Conservation (phyloP, 2,113 vertebrate genomes). For the Passer domesticus region DNA sequence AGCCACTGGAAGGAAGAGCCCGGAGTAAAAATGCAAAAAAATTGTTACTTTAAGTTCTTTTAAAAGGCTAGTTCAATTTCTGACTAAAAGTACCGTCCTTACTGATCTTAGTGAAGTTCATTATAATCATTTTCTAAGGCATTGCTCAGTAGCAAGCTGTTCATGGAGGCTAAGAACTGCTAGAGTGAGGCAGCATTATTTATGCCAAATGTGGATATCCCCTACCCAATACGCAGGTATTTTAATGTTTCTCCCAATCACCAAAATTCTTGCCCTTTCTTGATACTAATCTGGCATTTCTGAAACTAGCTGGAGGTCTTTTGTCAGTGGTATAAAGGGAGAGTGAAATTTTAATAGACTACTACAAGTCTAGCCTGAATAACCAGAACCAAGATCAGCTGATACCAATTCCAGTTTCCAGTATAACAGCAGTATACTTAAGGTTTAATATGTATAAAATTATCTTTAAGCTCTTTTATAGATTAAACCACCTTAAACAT, state of each 20-base stretch:
- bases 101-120: conserved; percentile 28
- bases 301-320: conserved; percentile 63
- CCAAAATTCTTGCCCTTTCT: conserved; percentile 59
- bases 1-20: conserved; percentile 43
- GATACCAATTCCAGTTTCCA: conserved; percentile 18
- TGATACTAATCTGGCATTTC: conserved; percentile 56
- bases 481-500: conserved; percentile 12
- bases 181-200: not conserved
- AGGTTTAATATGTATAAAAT: conserved; percentile 45
- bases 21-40: conserved; percentile 24
- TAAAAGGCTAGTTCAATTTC: conserved; percentile 18
- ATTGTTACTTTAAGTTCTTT: conserved; percentile 21
- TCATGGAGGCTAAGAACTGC: not conserved
- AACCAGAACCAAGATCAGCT: conserved; percentile 40
- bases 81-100: conserved; percentile 16
- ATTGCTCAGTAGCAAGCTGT: conserved; percentile 27
- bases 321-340: conserved; percentile 29
- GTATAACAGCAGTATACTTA: conserved; percentile 37
- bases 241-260: conserved; percentile 55
- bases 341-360: conserved; percentile 44
- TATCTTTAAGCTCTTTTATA: conserved; percentile 32
- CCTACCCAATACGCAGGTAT: conserved; percentile 45
- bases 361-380: conserved; percentile 39
- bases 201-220: not conserved
- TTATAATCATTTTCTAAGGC: conserved; percentile 23